Base-by-base conservation (phyloP, 2,797 vertebrate species). In the Paramormyrops hopkinsi region DNA sequence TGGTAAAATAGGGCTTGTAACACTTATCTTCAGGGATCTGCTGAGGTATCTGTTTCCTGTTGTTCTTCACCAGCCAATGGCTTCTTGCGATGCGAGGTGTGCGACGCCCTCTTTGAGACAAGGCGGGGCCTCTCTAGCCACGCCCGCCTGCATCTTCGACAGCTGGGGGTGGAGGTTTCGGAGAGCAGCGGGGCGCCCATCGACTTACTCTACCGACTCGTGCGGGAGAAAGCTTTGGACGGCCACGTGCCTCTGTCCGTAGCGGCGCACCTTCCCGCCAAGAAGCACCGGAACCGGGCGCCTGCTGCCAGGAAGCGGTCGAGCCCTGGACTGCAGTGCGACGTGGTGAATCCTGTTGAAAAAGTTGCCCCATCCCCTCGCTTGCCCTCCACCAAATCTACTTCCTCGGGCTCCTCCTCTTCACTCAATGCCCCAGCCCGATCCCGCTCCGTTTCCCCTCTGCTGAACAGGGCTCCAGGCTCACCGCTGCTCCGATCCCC, bases 101-200 rank as follows among this genome's bases (percentile, higher is more conserved):
- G 97, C 29, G 96, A 96, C n/a, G 95, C 96, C 93, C 96, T 95
- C 90, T 98, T 98, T 73, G 97, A 97, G 92, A 98, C 97, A 5
- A 94, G 96, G 87, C 97, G 97, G 44, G 97, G 97, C 1, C 94
- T 98, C 0, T 98, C 97, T 85, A 98, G 96, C 94, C 98, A 98
- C 37, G 97, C 97, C 0, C 97, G 98, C 88, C 98, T 97, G 19
- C 97, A 98, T 94, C 93, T 98, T 86, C 96, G 97, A 14, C 98
- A 98, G 94, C 96, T 97, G 84, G 97, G 97, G 12, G 95, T 98
- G 76, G 94, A 96, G 0, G 95, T 97, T 51, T 98, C 97, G 0
- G 97, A 99, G 93, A 97, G 96, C 94, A 97, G 97, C 2, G 97
- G 97, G 0, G 96, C 97, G 0, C 97, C 98, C 92, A 97, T 98